These are phyloP conservation scores for Sesamia nonagrioides DNA, from an alignment of 1,140 invertebrate species.

Conservation along the genomic window DNA sequence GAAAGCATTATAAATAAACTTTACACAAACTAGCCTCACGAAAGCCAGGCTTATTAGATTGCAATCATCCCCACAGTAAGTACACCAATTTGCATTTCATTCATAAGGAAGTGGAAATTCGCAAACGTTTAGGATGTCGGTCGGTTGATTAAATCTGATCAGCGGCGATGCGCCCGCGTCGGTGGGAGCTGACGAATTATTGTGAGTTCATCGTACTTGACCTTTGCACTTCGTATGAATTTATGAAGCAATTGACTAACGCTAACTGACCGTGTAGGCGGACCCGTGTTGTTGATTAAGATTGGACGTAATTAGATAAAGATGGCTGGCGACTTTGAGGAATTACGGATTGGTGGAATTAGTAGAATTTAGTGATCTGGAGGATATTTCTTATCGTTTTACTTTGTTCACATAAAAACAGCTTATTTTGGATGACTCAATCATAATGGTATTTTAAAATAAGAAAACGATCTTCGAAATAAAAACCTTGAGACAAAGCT, in stretches of 20 bases:
- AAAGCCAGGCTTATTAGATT: not conserved
- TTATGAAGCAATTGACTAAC: constrained; percentile 53
- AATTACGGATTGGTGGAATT: constrained; percentile 16
- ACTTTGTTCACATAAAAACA: no score
- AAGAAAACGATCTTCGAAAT: no score
- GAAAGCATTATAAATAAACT: not conserved
- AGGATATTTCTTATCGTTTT: no score
- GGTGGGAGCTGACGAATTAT: constrained; percentile 41
- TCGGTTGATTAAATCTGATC: constrained; percentile 36
- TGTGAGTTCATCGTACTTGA: constrained; percentile 76
- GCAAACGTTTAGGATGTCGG: constrained; percentile 44
- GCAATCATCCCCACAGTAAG: not conserved
- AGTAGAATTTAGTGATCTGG: no score
- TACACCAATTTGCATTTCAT: constrained; percentile 28
- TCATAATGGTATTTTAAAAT: no score
- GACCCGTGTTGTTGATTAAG: constrained; percentile 38
- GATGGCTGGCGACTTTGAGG: not conserved
- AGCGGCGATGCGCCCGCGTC: constrained; percentile 29
- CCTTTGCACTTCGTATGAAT: constrained; percentile 63
- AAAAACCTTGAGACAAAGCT: no score
- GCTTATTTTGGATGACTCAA: no score
- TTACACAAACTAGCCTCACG: not conserved
- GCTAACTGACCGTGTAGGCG: constrained; percentile 43
- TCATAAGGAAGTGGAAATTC: constrained; percentile 42
- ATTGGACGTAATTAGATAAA: constrained; percentile 30